Evolutionary conservation across 2,888 invertebrate species (phyloP), one percentile per base, ranked within the genome.

Genomic region (Catocala nupta): DNA sequence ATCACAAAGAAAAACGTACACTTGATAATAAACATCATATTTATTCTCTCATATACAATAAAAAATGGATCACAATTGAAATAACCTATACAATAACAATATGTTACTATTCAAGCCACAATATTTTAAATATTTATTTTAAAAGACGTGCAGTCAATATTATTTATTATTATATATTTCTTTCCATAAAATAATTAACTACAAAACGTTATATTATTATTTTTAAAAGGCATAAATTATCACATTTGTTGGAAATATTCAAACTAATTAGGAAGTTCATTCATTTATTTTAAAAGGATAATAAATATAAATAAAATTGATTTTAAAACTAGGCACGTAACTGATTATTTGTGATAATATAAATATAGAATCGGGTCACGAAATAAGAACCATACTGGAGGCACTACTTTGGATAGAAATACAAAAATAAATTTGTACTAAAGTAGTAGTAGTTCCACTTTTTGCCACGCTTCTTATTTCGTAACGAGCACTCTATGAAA

Each of bases 41-140:
- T 85, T 84, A 83, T 81, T 84, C 75, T 82, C 78, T 78, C 69
- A 80, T 75, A 80, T 79, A 81, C 73, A 81, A 72, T 77, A 74
- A 76, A 75, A 76, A 75, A 77, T 74, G 58, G 73, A 83, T 83
- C 83, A 85, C 83, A 82, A 80, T 83, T 70, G 55, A 63, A 69
- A 72, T 71, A 75, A 49, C 73, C 73, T 79, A 80, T 49, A 63
- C 62, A 68, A 71, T 68, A 76, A 78, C 66, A 71, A 52, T 65
- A 63, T 51, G 16, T 66, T 73, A 71, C 53, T 55, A 56, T 71
- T 63, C 74, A 76, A 75, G 71, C 68, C 77, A 77, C 71, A 65
- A 62, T 65, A 52, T 51, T 65, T 71, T 1, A 59, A 73, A 56
- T 73, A 65, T 53, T 52, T 61, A 63, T 67, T 59, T 49, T 55